phyloP scores from a whole-genome alignment of 2,113 vertebrate genomes.

The Trogon surrucura region DNA sequence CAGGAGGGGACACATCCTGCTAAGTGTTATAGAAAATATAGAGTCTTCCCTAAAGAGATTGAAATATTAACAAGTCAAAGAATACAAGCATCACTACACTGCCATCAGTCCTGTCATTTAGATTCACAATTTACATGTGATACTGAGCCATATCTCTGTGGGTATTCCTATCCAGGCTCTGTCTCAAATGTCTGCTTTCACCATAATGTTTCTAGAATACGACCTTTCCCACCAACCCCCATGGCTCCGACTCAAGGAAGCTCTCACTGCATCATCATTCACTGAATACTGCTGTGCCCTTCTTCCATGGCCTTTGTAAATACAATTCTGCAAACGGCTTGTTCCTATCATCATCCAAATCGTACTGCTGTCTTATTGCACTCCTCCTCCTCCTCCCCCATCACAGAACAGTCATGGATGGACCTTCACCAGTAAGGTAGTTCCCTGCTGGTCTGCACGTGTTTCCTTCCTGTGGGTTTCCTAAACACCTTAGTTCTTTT shows the following conservation, averaged over 20 bases:
- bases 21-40: neutral
- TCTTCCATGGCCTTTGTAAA: neutral
- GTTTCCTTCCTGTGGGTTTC: accelerated
- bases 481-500: neutral
- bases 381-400: neutral
- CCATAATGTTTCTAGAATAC: neutral
- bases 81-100: neutral
- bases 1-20: neutral
- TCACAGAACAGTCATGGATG: neutral
- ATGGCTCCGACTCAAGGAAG: neutral
- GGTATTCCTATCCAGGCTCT: neutral
- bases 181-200: neutral
- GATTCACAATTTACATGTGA: neutral
- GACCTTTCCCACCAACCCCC: neutral
- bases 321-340: neutral
- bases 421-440: neutral
- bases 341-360: neutral
- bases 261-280: neutral
- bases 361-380: neutral
- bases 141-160: neutral
- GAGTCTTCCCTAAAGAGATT: neutral
- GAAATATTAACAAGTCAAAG: neutral
- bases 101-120: neutral
- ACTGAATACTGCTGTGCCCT: neutral
- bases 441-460: accelerated